Base-by-base conservation (phyloP, 2,797 vertebrate genomes). In the Danio tinwini region DNA sequence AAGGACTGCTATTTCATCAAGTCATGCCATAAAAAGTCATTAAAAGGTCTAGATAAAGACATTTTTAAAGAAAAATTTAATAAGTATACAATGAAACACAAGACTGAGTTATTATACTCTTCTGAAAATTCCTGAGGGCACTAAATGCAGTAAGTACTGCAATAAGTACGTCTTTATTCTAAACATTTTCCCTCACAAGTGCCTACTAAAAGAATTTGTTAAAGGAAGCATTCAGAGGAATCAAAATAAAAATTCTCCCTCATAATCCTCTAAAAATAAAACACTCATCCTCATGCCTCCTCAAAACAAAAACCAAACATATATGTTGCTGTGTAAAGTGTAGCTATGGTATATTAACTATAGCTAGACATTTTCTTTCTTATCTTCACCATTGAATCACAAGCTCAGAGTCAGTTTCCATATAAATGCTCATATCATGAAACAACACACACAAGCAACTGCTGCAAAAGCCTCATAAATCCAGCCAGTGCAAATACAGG, bases 401-500 rank as follows among this genome's bases (percentile, higher is more conserved):
- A 10, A 65, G 10, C 5, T 29, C 29, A 3, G 29, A 29, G 29
- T 44, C 12, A 37, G 40, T 42, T 42, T 42, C 12, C 1, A 49
- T 37, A 17, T 61, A 49, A 61, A 50, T 37, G 29, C 47, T 50
- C 29, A 13, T 4, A 12, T 44, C 17, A 6, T 68, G 44, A 37
- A 8, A 40, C 16, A 29, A 68, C 29, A 40, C 1, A 58, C 50
- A 37, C 14, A 53, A 37, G 42, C 63, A 76, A 14, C 74, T 17
- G 63, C 10, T 37, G 45, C 14, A 58, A 67, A 74, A 42, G 17
- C 44, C 5, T 6, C 63, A 56, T 39, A 76, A 68, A 77, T 77
- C 75, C 52, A 55, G 16, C 12, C 50, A 58, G 0, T 21, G 55
- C 53, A 69, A 61, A 68, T 65, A 52, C 6, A 52, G 50, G 10